phyloP scores from a whole-genome alignment of 2,113 vertebrate genomes.

The Uria aalge region DNA sequence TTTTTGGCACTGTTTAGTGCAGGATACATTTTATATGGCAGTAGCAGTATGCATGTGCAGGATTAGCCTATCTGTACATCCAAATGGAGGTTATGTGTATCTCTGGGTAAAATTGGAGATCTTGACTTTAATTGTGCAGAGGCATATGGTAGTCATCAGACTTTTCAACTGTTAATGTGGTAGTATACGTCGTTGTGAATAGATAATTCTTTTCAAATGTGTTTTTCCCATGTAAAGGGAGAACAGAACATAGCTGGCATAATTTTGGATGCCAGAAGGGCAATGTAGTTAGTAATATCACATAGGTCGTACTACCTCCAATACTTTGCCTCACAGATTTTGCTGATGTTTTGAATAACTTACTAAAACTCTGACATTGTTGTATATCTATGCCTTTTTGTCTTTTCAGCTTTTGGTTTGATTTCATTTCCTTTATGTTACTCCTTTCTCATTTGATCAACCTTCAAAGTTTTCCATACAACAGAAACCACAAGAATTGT shows the following conservation, averaged over 20 bases:
- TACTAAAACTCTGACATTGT: background rate
- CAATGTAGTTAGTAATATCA: background rate
- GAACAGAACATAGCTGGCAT: background rate
- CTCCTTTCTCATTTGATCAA: background rate
- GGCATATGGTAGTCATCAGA: background rate
- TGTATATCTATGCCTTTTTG: background rate
- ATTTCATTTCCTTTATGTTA: background rate
- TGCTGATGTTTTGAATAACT: background rate
- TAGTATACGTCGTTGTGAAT: background rate
- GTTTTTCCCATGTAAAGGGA: background rate
- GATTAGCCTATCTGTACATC: background rate
- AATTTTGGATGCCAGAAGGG: background rate
- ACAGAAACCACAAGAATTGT: background rate
- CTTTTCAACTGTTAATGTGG: background rate
- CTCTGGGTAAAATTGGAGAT: background rate
- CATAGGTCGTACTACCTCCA: background rate
- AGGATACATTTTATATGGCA: background rate
- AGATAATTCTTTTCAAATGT: background rate
- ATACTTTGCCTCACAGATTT: background rate
- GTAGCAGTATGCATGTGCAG: too few species aligned
- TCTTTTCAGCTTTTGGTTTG: background rate
- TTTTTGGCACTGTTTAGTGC: background rate
- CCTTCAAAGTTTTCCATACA: rapidly evolving
- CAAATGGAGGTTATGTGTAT: background rate
- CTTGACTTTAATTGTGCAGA: background rate